Percentiles rank a stretch among this genome's conserved stretches.
Conservation (phyloP, 2,113 vertebrate genomes). For the Sinosuthora webbiana region DNA sequence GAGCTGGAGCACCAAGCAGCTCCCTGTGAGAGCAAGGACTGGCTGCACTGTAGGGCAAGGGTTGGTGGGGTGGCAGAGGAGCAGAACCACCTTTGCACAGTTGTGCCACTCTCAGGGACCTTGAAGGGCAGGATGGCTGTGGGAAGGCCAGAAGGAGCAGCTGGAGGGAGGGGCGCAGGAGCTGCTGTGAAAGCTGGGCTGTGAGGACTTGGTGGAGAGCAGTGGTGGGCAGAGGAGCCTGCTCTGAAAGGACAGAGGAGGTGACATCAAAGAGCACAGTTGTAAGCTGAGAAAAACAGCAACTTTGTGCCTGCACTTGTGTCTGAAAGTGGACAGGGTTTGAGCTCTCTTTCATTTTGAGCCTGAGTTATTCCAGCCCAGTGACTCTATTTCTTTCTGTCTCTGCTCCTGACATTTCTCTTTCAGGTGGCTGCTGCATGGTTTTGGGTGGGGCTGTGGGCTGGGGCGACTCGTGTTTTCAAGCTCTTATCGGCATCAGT, state of each 20-base stretch:
- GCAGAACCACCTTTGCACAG: background rate
- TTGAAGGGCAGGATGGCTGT: background rate
- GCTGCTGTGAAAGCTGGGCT: background rate
- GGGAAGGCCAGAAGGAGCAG: background rate
- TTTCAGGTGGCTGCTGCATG: conserved; percentile 52
- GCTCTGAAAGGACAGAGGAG: background rate
- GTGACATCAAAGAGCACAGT: background rate
- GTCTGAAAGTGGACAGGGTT: background rate
- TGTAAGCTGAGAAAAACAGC: background rate
- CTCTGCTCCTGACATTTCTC: conserved; percentile 17
- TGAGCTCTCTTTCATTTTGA: conserved; percentile 33
- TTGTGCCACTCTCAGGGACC: rapidly evolving
- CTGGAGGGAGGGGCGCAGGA: background rate
- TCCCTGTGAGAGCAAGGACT: rapidly evolving
- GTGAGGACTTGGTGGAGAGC: background rate
- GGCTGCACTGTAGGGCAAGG: rapidly evolving
- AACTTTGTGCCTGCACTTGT: background rate
- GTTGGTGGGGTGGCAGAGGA: background rate
- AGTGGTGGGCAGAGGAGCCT: background rate
- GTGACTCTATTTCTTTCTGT: conserved; percentile 30
- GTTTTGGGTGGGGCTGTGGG: conserved; percentile 52
- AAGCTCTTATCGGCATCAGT: conserved; percentile 29
- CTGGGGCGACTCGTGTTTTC: conserved; percentile 55
- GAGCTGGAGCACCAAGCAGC: background rate
- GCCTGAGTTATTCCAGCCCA: background rate